Base-by-base conservation (phyloP, 2,888 invertebrate species). In the Anarsia innoxiella region DNA sequence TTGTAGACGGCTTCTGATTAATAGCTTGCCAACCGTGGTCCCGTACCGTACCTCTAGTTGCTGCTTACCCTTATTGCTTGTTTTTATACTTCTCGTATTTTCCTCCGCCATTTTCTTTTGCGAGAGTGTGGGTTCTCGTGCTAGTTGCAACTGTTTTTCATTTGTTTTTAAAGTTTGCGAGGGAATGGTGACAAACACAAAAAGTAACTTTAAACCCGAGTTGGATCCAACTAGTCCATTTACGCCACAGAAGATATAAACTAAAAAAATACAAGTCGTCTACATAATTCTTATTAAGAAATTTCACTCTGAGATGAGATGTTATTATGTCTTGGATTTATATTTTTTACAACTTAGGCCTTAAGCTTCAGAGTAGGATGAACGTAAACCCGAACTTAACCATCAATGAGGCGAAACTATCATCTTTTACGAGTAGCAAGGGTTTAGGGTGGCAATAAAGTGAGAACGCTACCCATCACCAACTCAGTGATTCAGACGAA, bases 341-440 rank as follows among this genome's bases (percentile, higher is more conserved):
- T 32, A 23, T 10, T 23, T 23, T 32, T 23, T 19, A 14, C 15
- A 15, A 23, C 14, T 12, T 8, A 33, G 25, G n/a, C 12, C 33
- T 23, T 23, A 13, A 32, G 15, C 26, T 33, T 26, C 15, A 13
- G 12, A 2, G 23, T n/a, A n/a, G n/a, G n/a, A n/a, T n/a, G 33
- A 10, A 14, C 15, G 34, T 40, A 39, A 40, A 45, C 41, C 25
- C 25, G 37, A 38, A 46, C 28, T n/a, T 26, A 31, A 31, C 34
- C 32, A 38, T 38, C 41, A 42, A 42, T 48, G 44, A 42, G 43
- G 39, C 41, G 44, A 47, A 46, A 49, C 48, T 51, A 51, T 48
- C 44, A 45, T 35, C 45, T 48, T 53, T 51, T 47, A 54, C 49
- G 51, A 43, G 41, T 44, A 44, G 44, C 44, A 44, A 45, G 43